phyloP scores from a whole-genome alignment of 2,888 invertebrate genomes.

The Agrotis ipsilon region DNA sequence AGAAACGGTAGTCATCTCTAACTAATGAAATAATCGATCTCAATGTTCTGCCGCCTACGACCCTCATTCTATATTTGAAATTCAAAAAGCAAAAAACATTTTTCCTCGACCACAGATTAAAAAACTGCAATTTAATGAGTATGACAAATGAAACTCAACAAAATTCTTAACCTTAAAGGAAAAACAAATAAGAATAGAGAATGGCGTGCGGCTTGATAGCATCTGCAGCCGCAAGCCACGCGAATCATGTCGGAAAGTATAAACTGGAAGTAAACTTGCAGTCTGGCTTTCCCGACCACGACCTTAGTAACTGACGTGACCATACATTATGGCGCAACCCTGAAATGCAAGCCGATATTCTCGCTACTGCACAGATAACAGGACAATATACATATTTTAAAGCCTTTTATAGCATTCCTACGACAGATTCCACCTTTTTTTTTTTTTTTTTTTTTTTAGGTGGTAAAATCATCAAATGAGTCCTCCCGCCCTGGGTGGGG shows the following conservation, averaged over 20 bases:
- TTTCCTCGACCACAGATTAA: slow-evolving; percentile 6
- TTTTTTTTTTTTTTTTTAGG: too few relatives aligned
- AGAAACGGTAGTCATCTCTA: background rate
- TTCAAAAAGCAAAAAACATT: slow-evolving; percentile 16
- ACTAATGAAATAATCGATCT: slow-evolving; percentile 14
- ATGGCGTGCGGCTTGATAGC: slow-evolving; percentile 49
- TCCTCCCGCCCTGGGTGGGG: too few relatives aligned
- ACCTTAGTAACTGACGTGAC: slow-evolving; percentile 50
- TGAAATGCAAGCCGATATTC: slow-evolving; percentile 50
- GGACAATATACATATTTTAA: slow-evolving; percentile 12
- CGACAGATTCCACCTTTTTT: slow-evolving; percentile 23
- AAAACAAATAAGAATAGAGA: slow-evolving; percentile 32
- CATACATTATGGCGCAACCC: slow-evolving; percentile 42
- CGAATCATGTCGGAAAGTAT: slow-evolving; percentile 33
- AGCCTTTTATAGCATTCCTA: slow-evolving; percentile 32
- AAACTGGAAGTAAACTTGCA: slow-evolving; percentile 36
- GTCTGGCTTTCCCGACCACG: slow-evolving; percentile 33
- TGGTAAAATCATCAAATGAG: too few relatives aligned
- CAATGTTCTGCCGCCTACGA: background rate
- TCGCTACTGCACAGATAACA: slow-evolving; percentile 34
- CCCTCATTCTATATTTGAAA: slow-evolving; percentile 29
- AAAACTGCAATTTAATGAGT: slow-evolving; percentile 9
- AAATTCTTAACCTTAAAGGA: slow-evolving; percentile 11
- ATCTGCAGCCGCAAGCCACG: slow-evolving; percentile 38
- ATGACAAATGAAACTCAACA: slow-evolving; percentile 13